Evolutionary conservation across 2,113 vertebrate species (phyloP).

Genomic region (Oryzias curvinotus): DNA sequence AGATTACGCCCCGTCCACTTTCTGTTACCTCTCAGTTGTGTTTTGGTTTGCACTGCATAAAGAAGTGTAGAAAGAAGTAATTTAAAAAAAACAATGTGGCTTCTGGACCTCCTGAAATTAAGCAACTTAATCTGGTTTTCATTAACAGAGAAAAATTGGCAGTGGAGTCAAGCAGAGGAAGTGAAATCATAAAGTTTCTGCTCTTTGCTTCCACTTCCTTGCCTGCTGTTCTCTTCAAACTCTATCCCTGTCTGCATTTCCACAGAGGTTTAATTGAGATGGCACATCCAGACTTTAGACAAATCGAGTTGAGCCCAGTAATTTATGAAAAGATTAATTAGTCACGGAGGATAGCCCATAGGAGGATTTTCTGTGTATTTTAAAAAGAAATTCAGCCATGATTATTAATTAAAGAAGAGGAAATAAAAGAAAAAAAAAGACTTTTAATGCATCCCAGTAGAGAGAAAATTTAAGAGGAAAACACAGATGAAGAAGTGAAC

Average conservation of each 20-base stretch:
- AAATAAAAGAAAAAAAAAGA: slow-evolving; percentile 27
- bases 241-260: slow-evolving; percentile 22
- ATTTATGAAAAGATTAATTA: slow-evolving; percentile 55
- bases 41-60: slow-evolving; percentile 35
- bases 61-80: slow-evolving; percentile 9
- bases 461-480: slow-evolving; percentile 41
- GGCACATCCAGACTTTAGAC: slow-evolving; percentile 39
- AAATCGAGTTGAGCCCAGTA: slow-evolving; percentile 40
- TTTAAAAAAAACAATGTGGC: slow-evolving; percentile 27
- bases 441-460: slow-evolving; percentile 6
- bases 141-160: slow-evolving; percentile 51
- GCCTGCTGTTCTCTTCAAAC: slow-evolving; percentile 1
- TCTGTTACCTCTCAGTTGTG: slow-evolving; percentile 37
- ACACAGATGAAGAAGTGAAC: slow-evolving; percentile 45
- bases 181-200: slow-evolving; percentile 67
- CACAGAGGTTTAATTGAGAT: slow-evolving; percentile 32
- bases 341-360: slow-evolving; percentile 44
- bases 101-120: slow-evolving; percentile 40
- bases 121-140: slow-evolving; percentile 60
- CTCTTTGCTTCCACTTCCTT: slow-evolving; percentile 58
- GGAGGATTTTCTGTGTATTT: slow-evolving; percentile 36
- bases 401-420: slow-evolving; percentile 61
- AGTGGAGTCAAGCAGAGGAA: slow-evolving; percentile 47
- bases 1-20: slow-evolving; percentile 27
- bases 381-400: slow-evolving; percentile 37